These are phyloP conservation scores for Chelonus insularis DNA, from an alignment of 1,140 invertebrate genomes.

Conservation along the genomic window DNA sequence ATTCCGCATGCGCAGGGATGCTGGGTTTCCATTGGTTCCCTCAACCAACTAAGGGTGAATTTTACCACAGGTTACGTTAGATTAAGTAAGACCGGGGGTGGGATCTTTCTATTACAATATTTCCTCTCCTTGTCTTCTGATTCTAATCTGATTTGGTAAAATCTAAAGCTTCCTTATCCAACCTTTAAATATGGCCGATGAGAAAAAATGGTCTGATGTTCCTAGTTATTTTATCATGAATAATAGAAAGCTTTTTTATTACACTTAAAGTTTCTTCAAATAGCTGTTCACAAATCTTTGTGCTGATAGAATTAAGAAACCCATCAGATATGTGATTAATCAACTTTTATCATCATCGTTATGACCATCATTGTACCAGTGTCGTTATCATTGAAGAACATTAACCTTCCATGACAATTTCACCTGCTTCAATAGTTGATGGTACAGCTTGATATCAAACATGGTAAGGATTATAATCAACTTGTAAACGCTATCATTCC, in stretches of 20 bases:
- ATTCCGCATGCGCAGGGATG: conserved; percentile 57
- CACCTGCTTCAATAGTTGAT: too few relatives aligned
- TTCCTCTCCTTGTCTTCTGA: background rate
- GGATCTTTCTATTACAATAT: conserved; percentile 14
- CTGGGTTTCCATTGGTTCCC: conserved; percentile 52
- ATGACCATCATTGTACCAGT: too few relatives aligned
- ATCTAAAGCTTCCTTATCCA: background rate
- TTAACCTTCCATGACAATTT: too few relatives aligned
- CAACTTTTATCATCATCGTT: too few relatives aligned
- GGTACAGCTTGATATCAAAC: too few relatives aligned
- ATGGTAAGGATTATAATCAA: too few relatives aligned
- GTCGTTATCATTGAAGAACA: too few relatives aligned
- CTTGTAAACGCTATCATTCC: background rate
- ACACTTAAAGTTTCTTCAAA: too few relatives aligned
- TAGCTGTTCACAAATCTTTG: too few relatives aligned
- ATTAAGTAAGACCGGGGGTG: background rate
- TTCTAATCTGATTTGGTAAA: conserved; percentile 14
- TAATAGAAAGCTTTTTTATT: too few relatives aligned
- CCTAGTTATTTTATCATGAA: background rate
- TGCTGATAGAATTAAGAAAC: too few relatives aligned
- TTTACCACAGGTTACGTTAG: background rate
- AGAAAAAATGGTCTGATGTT: background rate
- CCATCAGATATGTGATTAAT: too few relatives aligned
- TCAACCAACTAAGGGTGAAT: conserved; percentile 28
- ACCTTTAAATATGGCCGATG: background rate